Percentiles rank a stretch among this genome's conserved stretches.
Conservation (phyloP, 2,797 vertebrate species). For the Cossypha caffra region DNA sequence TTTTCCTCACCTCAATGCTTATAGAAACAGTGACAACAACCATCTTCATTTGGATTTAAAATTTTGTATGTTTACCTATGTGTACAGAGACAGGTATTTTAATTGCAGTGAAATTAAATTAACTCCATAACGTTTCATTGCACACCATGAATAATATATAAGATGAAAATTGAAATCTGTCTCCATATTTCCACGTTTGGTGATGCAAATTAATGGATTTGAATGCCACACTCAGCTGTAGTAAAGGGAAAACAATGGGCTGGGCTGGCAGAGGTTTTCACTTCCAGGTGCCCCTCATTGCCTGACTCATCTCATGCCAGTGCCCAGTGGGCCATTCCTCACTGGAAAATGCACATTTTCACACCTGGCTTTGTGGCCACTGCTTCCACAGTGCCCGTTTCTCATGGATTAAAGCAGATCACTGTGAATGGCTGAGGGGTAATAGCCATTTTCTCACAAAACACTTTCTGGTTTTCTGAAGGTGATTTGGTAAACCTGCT, state of each 20-base stretch:
- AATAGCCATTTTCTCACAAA: neutral
- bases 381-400: neutral
- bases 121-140: conserved; percentile 12
- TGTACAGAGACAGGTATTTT: conserved; percentile 21
- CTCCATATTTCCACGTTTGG: neutral
- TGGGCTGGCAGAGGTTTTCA: neutral
- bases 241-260: neutral
- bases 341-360: neutral
- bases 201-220: neutral
- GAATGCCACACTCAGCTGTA: neutral
- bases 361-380: neutral
- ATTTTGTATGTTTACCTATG: neutral
- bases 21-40: neutral
- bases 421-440: neutral
- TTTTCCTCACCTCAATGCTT: neutral
- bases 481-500: neutral
- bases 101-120: conserved; percentile 38
- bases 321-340: neutral
- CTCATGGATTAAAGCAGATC: neutral
- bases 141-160: conserved; percentile 39
- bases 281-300: neutral
- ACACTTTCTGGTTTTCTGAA: neutral
- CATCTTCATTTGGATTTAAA: neutral
- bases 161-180: neutral
- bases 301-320: neutral